phyloP scores from a whole-genome alignment of 2,888 invertebrate species.

The Digitonthophagus gazella region DNA sequence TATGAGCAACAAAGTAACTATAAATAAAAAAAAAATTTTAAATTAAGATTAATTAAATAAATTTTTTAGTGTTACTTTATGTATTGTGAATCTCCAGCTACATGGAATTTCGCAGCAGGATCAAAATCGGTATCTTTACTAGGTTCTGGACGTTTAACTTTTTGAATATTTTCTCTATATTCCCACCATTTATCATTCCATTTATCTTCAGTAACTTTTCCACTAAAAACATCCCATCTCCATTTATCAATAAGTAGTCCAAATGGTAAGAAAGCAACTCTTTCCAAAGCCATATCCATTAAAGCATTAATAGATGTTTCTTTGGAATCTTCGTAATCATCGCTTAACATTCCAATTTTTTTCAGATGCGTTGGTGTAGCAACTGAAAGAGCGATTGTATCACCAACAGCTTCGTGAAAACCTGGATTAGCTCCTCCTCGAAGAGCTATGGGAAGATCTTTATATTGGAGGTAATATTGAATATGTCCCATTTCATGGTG shows the following conservation, averaged over 20 bases:
- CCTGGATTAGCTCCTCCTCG: constrained; percentile 58
- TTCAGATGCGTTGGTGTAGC: constrained; percentile 55
- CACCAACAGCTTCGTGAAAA: constrained; percentile 64
- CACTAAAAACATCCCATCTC: constrained; percentile 57
- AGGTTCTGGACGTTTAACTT: constrained; percentile 45
- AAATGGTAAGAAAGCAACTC: constrained; percentile 57
- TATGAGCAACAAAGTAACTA: constrained; percentile 64
- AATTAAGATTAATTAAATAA: neutral
- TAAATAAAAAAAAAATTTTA: too few relatives aligned
- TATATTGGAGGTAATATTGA: constrained; percentile 63
- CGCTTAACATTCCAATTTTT: constrained; percentile 50
- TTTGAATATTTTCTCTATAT: constrained; percentile 45
- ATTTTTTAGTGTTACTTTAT: constrained; percentile 43
- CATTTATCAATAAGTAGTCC: constrained; percentile 58
- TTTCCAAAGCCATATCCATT: constrained; percentile 51
- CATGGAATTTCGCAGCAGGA: constrained; percentile 52
- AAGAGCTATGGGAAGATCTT: constrained; percentile 55
- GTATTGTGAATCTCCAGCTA: constrained; percentile 51
- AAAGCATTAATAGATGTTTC: constrained; percentile 53
- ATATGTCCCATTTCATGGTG: constrained; percentile 75
- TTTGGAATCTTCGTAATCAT: constrained; percentile 42
- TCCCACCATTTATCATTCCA: constrained; percentile 50
- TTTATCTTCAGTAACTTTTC: constrained; percentile 46
- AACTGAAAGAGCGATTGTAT: constrained; percentile 60
- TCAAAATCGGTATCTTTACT: constrained; percentile 51